These are phyloP conservation scores for Gymnothorax javanicus DNA, from an alignment of 2,797 vertebrate genomes.

Conservation along the genomic window DNA sequence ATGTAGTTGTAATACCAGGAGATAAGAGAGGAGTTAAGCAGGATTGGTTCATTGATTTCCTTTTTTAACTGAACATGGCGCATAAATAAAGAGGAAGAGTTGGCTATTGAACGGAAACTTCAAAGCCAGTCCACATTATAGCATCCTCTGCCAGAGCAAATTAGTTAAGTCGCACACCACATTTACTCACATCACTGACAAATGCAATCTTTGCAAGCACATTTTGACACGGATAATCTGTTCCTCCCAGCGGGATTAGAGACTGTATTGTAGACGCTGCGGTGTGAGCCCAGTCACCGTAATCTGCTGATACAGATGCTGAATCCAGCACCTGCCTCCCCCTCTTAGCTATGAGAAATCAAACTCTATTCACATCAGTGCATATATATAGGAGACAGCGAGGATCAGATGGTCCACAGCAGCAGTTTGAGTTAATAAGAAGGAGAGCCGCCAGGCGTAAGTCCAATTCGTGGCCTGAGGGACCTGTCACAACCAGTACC, in stretches of 20 bases:
- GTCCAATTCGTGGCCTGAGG: neutral
- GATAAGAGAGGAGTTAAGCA: neutral
- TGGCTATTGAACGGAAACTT: neutral
- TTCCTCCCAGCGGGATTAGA: neutral
- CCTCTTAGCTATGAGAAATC: neutral
- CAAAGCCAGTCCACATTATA: neutral
- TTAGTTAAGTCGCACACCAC: neutral
- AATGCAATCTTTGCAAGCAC: neutral
- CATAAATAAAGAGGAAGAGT: neutral
- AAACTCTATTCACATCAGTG: neutral
- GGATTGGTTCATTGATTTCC: constrained; percentile 4
- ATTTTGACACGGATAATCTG: neutral
- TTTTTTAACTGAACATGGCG: neutral
- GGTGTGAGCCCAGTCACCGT: neutral
- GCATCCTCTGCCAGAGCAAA: neutral
- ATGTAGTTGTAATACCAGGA: neutral
- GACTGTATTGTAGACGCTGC: neutral
- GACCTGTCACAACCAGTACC: neutral
- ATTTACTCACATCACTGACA: neutral
- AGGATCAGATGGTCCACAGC: neutral
- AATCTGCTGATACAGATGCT: neutral
- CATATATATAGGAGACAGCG: neutral
- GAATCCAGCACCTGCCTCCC: neutral
- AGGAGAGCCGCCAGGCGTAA: neutral
- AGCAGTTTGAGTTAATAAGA: constrained; percentile 3